Evolutionary conservation across 2,888 invertebrate genomes (phyloP).

Genomic region (Scaptomyza reducta): DNA sequence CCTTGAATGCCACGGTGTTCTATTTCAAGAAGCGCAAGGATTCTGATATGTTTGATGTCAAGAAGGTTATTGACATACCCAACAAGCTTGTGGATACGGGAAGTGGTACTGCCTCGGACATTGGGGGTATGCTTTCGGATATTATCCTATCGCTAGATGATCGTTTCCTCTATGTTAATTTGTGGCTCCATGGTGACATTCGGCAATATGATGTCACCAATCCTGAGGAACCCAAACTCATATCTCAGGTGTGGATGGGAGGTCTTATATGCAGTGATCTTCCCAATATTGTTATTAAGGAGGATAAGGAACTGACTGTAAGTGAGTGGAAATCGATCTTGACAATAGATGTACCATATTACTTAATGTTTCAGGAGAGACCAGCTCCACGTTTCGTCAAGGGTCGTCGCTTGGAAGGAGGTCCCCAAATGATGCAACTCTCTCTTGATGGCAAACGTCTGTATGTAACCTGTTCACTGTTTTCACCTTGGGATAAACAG

Average conservation of each 20-base stretch:
- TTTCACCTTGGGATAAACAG: conserved; percentile 96
- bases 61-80: conserved; percentile 94
- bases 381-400: conserved; percentile 90
- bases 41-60: conserved; percentile 89
- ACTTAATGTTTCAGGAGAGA: conserved; percentile 83
- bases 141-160: conserved; percentile 97
- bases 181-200: conserved; percentile 97
- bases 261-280: conserved; percentile 90
- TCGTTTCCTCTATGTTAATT: conserved; percentile 94
- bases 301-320: conserved; percentile 90
- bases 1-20: conserved; percentile 91
- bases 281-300: conserved; percentile 88
- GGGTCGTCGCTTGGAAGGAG: conserved; percentile 91
- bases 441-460: conserved; percentile 97
- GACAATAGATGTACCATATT: background rate
- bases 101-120: conserved; percentile 85
- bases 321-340: background rate
- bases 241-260: conserved; percentile 92
- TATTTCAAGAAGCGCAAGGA: conserved; percentile 86
- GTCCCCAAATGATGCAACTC: conserved; percentile 98
- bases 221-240: conserved; percentile 91
- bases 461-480: conserved; percentile 95
- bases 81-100: conserved; percentile 89
- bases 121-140: conserved; percentile 95
- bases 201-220: conserved; percentile 97